phyloP scores from a whole-genome alignment of 2,888 invertebrate species.

The Drosophila emarginata region DNA sequence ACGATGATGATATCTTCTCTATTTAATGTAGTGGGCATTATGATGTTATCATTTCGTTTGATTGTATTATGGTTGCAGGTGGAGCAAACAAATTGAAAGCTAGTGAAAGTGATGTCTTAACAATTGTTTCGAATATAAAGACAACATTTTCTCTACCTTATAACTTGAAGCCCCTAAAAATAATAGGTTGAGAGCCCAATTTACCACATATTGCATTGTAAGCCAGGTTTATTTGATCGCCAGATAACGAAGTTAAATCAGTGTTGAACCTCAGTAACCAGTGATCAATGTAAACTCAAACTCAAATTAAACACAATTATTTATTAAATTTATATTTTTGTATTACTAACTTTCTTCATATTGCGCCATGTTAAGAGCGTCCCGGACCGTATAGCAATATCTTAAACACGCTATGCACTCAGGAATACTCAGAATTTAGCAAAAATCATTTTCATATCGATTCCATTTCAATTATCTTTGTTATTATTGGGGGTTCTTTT shows the following conservation, averaged over 20 bases:
- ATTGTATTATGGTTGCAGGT: constrained; percentile 32
- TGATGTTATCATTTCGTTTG: constrained; percentile 43
- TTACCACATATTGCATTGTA: neutral
- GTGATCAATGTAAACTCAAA: constrained; percentile 41
- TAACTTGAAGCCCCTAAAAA: constrained; percentile 40
- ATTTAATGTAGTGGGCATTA: constrained; percentile 50
- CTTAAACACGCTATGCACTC: constrained; percentile 50
- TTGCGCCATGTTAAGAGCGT: constrained; percentile 40
- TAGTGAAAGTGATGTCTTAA: constrained; percentile 64
- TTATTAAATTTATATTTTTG: too few species aligned
- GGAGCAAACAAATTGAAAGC: constrained; percentile 64
- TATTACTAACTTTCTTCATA: neutral
- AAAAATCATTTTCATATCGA: constrained; percentile 10
- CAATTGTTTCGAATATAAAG: constrained; percentile 1
- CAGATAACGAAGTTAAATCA: constrained; percentile 35
- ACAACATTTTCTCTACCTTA: constrained; percentile 53
- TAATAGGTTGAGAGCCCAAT: too few species aligned
- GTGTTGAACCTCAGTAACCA: constrained; percentile 35
- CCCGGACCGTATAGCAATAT: constrained; percentile 56
- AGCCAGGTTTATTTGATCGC: constrained; percentile 38
- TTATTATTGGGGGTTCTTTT: neutral
- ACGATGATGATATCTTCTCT: constrained; percentile 16
- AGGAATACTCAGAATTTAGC: constrained; percentile 62
- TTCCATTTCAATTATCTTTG: neutral
- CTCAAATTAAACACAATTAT: neutral